Percentiles rank a stretch among this genome's conserved stretches.
phyloP scores from a whole-genome alignment of 2,797 vertebrate genomes.

The Anguilla marmorata region DNA sequence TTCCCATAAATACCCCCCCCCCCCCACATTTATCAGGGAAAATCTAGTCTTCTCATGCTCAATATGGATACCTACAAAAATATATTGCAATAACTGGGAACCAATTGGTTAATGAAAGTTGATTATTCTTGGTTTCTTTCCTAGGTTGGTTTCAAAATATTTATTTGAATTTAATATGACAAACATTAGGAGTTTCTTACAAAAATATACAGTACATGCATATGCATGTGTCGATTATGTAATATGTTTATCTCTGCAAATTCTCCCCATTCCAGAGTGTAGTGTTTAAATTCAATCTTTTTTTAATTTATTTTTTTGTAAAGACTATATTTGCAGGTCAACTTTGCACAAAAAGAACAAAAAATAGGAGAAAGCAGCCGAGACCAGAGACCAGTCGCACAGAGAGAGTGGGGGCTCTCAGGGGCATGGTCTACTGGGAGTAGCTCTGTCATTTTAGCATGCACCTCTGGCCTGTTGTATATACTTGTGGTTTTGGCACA shows the following conservation, averaged over 20 bases:
- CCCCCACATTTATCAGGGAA: background rate
- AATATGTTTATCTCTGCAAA: background rate
- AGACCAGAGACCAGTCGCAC: background rate
- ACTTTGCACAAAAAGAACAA: background rate
- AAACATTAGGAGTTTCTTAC: background rate
- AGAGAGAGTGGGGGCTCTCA: background rate
- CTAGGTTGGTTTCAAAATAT: background rate
- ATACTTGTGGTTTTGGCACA: constrained; percentile 52
- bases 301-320: too few relatives aligned
- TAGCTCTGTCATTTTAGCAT: constrained; percentile 38
- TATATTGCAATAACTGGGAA: background rate
- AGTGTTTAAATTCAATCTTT: background rate
- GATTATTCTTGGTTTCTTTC: background rate
- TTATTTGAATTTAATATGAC: background rate
- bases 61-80: background rate
- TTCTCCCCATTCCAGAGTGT: background rate
- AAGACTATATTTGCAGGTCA: background rate
- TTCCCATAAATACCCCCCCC: background rate
- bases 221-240: background rate
- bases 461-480: constrained; percentile 34
- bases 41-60: background rate
- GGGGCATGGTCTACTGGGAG: background rate
- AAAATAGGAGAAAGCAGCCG: background rate
- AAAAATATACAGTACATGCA: background rate
- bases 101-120: background rate